Percentiles rank a stretch among this genome's conserved stretches.
Evolutionary conservation across 2,113 vertebrate species (phyloP).

Genomic region (Columbina picui): DNA sequence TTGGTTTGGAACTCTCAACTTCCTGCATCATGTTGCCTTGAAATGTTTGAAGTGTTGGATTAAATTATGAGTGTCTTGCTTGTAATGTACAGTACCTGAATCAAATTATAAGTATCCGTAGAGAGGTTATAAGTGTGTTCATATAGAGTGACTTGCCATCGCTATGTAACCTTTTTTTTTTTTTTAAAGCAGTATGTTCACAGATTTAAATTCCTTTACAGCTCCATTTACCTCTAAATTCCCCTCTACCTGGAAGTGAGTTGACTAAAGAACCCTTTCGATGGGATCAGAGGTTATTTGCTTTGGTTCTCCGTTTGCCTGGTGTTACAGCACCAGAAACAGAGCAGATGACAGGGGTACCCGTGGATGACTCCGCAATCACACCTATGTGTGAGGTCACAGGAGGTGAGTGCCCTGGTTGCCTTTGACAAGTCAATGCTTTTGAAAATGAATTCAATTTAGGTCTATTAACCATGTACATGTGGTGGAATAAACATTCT

Average conservation of each 20-base stretch:
- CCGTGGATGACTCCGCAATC: slow-evolving; percentile 90
- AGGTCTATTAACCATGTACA: neutral
- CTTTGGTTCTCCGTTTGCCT: slow-evolving; percentile 88
- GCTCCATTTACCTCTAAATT: slow-evolving; percentile 94
- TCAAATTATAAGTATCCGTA: neutral
- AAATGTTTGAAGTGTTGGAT: neutral
- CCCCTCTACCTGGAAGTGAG: slow-evolving; percentile 92
- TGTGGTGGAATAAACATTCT: neutral
- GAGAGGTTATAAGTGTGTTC: neutral
- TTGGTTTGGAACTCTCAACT: neutral
- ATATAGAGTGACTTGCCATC: neutral
- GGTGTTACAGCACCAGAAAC: slow-evolving; percentile 85
- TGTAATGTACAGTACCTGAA: neutral
- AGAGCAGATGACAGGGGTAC: slow-evolving; percentile 86
- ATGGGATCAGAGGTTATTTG: slow-evolving; percentile 94
- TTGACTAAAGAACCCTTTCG: slow-evolving; percentile 95
- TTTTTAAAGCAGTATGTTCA: neutral
- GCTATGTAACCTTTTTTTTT: neutral
- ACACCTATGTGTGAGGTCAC: slow-evolving; percentile 96
- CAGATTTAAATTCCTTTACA: slow-evolving; percentile 63
- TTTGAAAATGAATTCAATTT: neutral
- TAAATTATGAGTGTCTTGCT: neutral
- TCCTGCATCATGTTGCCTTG: neutral
- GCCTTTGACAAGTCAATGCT: neutral
- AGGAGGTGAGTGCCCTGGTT: slow-evolving; percentile 79